A percentile compares a stretch with the other conserved stretches of the same genome.
These are phyloP conservation scores for Creontiades dilutus DNA, from an alignment of 2,888 invertebrate species.

Conservation along the genomic window DNA sequence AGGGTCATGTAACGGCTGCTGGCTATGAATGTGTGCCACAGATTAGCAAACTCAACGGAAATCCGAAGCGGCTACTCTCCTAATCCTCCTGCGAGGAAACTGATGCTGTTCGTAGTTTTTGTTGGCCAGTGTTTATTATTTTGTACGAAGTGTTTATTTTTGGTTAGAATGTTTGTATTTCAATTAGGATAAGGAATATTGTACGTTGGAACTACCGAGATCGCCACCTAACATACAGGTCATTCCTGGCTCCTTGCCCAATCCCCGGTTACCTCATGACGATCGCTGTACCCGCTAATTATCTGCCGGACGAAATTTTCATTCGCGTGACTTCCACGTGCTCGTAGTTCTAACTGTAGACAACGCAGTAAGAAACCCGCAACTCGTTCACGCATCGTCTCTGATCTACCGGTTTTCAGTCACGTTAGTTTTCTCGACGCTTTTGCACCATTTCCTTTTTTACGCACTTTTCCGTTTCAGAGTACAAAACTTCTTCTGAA, in stretches of 20 bases:
- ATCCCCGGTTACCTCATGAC: constrained; percentile 24
- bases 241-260: background rate
- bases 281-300: constrained; percentile 32
- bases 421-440: background rate
- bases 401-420: constrained; percentile 4
- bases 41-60: too few species aligned
- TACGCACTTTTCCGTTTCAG: background rate
- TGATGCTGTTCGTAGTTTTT: too few species aligned
- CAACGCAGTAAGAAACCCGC: background rate
- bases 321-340: constrained; percentile 2
- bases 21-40: too few species aligned
- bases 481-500: background rate
- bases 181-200: too few species aligned
- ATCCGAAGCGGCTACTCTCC: too few species aligned
- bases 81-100: too few species aligned
- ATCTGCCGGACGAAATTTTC: constrained; percentile 8
- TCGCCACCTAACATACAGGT: background rate
- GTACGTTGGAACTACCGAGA: background rate
- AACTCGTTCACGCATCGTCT: constrained; percentile 10
- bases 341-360: background rate
- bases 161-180: too few species aligned
- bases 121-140: too few species aligned
- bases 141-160: too few species aligned
- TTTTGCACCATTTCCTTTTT: constrained; percentile 19
- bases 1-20: too few species aligned